Percentiles rank a stretch among this genome's conserved stretches.
phyloP scores from a whole-genome alignment of 2,888 invertebrate species.

The Lacanobia oleracea region DNA sequence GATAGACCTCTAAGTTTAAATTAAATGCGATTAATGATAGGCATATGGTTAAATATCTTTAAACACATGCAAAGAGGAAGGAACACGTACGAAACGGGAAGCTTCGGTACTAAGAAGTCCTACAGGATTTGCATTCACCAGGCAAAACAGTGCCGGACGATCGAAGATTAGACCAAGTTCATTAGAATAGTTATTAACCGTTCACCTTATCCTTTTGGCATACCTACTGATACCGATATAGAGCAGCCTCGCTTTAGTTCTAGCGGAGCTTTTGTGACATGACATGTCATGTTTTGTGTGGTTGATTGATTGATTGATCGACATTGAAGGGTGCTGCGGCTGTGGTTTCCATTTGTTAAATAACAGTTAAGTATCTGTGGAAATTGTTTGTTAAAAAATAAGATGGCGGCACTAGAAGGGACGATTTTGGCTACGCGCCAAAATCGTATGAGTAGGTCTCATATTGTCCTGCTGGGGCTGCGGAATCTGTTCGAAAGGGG shows the following conservation, averaged over 20 bases:
- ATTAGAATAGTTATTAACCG: slow-evolving; percentile 2
- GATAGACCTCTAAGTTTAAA: no score
- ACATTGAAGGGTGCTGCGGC: no score
- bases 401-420: neutral
- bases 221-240: slow-evolving; percentile 11
- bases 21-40: neutral
- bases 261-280: no score
- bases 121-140: slow-evolving; percentile 24
- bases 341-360: no score
- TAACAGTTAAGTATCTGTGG: neutral
- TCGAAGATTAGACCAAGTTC: slow-evolving; percentile 7
- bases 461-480: no score
- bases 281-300: no score
- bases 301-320: no score
- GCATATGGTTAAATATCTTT: slow-evolving; percentile 6
- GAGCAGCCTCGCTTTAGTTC: no score
- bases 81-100: slow-evolving; percentile 54
- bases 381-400: neutral
- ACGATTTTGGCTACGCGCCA: neutral
- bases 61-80: slow-evolving; percentile 10
- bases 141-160: slow-evolving; percentile 19
- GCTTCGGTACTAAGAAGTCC: slow-evolving; percentile 29
- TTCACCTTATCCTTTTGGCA: neutral
- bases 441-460: no score
- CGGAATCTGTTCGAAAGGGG: no score